Evolutionary conservation across 2,888 invertebrate species (phyloP), one percentile per base, ranked within the genome.

Genomic region (Drosophila monieri): DNA sequence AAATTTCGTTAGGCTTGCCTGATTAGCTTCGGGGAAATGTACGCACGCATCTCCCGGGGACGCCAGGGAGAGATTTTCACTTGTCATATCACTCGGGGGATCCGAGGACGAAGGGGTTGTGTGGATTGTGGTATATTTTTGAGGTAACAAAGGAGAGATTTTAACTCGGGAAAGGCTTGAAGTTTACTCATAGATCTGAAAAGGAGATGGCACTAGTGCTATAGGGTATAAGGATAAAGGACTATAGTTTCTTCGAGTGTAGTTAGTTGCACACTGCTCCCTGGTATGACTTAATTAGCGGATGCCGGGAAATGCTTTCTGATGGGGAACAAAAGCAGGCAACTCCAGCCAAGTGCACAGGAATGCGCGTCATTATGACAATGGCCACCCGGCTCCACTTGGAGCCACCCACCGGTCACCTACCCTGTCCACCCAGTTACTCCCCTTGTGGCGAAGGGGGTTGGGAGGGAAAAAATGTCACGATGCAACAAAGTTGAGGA

Each of bases 361-460:
- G 75, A 80, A 78, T 76, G 73, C 64, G 62, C 66, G 73, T 66
- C 76, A 83, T 84, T 80, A 84, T 83, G 84, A 85, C 80, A 86
- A 83, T 76, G 57, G 52, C 58, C 49, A 47, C 46, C 21, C 25
- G 35, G 15, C 14, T 35, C 15, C 14, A 1, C 23, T 35, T n/a
- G 12, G n/a, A 35, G n/a, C 5, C 35, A 6, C n/a, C n/a, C 21
- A 23, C 9, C 18, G 12, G 14, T 44, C 30, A 23, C 30, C 57
- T 39, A 14, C 12, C 23, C 43, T 10, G 14, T 25, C 10, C 30
- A 59, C 59, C 53, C 47, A 43, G 51, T 37, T 27, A 4, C 21
- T 4, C 32, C 35, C 47, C 12, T 12, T 15, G 6, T 0, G 12
- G 21, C 21, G 3, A 23, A 4, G 21, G 21, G 18, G 18, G 18